These are phyloP conservation scores for Helobdella robusta DNA, from an alignment of 2,888 invertebrate genomes.

Conservation along the genomic window DNA sequence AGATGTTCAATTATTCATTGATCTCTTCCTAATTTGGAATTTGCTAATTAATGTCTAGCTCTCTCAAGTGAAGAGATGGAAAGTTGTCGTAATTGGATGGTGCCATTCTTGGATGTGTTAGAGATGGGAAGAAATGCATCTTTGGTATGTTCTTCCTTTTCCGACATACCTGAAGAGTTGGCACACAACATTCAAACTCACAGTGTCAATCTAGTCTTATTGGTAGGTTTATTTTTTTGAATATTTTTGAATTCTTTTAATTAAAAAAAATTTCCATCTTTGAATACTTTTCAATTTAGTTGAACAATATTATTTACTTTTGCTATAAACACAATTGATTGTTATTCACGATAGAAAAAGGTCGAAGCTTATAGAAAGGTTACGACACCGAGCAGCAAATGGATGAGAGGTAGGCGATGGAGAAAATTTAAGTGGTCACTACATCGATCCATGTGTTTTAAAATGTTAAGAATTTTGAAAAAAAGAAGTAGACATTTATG, in stretches of 20 bases:
- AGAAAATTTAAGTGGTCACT: background rate
- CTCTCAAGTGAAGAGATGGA: background rate
- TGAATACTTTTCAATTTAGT: background rate
- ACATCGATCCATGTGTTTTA: no score
- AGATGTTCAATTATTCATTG: no score
- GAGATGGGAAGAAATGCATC: background rate
- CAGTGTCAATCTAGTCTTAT: constrained; percentile 69
- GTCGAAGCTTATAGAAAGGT: no score
- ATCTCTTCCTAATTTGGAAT: no score
- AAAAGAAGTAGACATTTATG: no score
- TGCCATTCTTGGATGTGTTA: background rate
- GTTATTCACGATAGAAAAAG: no score
- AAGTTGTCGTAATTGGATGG: constrained; percentile 18
- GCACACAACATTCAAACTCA: constrained; percentile 72
- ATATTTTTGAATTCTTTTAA: background rate
- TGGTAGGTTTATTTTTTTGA: constrained; percentile 51
- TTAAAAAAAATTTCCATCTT: background rate
- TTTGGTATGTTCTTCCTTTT: constrained; percentile 51
- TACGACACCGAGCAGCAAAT: no score
- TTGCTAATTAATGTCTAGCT: no score
- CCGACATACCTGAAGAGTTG: constrained; percentile 62
- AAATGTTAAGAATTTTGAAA: no score
- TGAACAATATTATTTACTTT: no score
- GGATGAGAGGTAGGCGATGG: no score
- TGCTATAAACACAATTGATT: no score